These are phyloP conservation scores for Sceliomorpha sp. DNA, from an alignment of 2,888 invertebrate genomes.

Conservation along the genomic window DNA sequence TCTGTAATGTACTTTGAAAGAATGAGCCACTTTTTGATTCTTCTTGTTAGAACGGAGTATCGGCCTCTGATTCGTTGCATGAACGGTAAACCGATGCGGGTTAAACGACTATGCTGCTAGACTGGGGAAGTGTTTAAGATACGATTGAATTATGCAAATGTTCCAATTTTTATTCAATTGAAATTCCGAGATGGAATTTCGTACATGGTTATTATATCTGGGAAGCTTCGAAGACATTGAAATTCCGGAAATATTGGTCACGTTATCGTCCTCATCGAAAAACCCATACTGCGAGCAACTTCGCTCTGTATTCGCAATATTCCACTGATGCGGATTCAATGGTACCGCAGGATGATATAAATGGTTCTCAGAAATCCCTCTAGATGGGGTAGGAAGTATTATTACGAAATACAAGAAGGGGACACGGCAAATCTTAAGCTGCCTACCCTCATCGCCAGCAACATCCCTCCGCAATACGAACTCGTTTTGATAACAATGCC, in stretches of 20 bases:
- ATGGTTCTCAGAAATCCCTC: constrained; percentile 63
- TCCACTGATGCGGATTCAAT: constrained; percentile 60
- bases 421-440: constrained; percentile 53
- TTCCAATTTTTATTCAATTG: no score
- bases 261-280: constrained; percentile 20
- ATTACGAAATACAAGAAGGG: constrained; percentile 59
- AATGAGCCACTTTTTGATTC: constrained; percentile 17
- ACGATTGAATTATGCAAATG: no score
- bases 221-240: constrained; percentile 6
- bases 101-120: no score
- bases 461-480: constrained; percentile 50
- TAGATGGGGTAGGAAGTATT: constrained; percentile 65
- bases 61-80: neutral
- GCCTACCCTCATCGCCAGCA: constrained; percentile 56
- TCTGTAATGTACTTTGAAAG: constrained; percentile 8
- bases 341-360: constrained; percentile 61
- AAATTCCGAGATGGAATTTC: no score
- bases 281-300: constrained; percentile 35
- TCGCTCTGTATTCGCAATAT: constrained; percentile 39
- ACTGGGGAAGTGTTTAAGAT: no score
- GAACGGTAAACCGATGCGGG: no score
- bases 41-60: neutral
- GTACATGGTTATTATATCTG: neutral
- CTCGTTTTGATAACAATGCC: constrained; percentile 48
- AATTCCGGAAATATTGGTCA: constrained; percentile 24